A percentile compares a stretch with the other conserved stretches of the same genome.
Conservation (phyloP, 1,140 invertebrate genomes). For the Agraylea sexmaculata region DNA sequence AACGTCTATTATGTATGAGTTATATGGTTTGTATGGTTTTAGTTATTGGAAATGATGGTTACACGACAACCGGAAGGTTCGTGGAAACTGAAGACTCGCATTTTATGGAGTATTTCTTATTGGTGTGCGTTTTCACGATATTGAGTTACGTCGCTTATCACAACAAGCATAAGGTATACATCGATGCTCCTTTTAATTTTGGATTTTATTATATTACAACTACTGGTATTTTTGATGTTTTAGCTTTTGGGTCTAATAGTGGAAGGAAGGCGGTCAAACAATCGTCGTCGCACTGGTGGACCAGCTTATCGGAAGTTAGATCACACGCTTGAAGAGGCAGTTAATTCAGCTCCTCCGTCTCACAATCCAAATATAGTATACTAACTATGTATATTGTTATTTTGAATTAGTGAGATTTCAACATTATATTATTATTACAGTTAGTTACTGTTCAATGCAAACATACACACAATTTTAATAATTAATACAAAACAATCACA, state of each 20-base stretch:
- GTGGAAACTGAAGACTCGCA: slow-evolving; percentile 17
- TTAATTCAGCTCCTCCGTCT: slow-evolving; percentile 17
- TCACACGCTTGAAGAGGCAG: slow-evolving; percentile 18
- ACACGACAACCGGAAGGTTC: slow-evolving; percentile 6
- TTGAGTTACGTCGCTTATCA: slow-evolving; percentile 19
- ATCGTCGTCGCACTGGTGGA: slow-evolving; percentile 7
- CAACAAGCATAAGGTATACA: slow-evolving; percentile 19
- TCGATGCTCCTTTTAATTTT: neutral
- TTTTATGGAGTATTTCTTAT: slow-evolving; percentile 19
- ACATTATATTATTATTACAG: neutral
- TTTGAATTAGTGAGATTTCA: neutral
- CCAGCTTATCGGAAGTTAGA: slow-evolving; percentile 18
- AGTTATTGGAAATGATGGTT: neutral
- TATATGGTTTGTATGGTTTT: no score
- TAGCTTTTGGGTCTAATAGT: slow-evolving; percentile 17
- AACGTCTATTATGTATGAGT: no score
- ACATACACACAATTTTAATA: neutral
- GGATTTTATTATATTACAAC: neutral
- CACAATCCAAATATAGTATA: slow-evolving; percentile 18
- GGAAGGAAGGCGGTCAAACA: slow-evolving; percentile 14
- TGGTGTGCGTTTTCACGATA: slow-evolving; percentile 12
- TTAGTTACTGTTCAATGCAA: neutral
- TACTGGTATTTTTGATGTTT: neutral
- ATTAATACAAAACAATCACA: neutral
- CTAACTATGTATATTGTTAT: slow-evolving; percentile 1